Conservation (phyloP, 2,113 vertebrate genomes). For the Perca fluviatilis region DNA sequence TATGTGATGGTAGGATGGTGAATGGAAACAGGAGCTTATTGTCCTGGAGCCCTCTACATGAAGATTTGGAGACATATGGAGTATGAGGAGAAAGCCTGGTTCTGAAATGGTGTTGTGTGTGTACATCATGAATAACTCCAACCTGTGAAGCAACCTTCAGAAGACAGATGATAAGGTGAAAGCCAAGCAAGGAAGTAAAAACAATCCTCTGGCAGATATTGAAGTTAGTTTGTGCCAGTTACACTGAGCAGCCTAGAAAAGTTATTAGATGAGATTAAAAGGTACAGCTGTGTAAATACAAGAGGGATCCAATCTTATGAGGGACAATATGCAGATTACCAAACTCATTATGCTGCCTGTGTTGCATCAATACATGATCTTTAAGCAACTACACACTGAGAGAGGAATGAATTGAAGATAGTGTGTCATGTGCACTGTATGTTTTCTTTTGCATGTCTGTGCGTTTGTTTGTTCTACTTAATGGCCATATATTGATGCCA, state of each 20-base stretch:
- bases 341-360: conserved; percentile 11
- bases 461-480: not conserved
- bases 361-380: not conserved
- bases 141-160: not conserved
- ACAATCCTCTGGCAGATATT: not conserved
- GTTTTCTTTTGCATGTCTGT: not conserved
- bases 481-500: not conserved
- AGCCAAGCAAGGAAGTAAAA: not conserved
- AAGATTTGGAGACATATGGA: not conserved
- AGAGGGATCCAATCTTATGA: not conserved
- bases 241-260: conserved; percentile 9
- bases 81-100: not conserved
- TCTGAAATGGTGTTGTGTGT: conserved; percentile 1
- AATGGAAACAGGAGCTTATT: not conserved
- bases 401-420: not conserved
- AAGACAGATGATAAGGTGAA: not conserved
- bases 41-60: not conserved
- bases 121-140: not conserved
- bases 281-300: conserved; percentile 14
- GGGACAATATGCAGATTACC: conserved; percentile 9
- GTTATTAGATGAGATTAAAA: conserved; percentile 19
- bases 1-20: not conserved
- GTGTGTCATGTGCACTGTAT: not conserved
- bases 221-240: conserved; percentile 17
- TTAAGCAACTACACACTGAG: not conserved